phyloP scores from a whole-genome alignment of 2,797 vertebrate species.

The Aselliscus stoliczkanus region DNA sequence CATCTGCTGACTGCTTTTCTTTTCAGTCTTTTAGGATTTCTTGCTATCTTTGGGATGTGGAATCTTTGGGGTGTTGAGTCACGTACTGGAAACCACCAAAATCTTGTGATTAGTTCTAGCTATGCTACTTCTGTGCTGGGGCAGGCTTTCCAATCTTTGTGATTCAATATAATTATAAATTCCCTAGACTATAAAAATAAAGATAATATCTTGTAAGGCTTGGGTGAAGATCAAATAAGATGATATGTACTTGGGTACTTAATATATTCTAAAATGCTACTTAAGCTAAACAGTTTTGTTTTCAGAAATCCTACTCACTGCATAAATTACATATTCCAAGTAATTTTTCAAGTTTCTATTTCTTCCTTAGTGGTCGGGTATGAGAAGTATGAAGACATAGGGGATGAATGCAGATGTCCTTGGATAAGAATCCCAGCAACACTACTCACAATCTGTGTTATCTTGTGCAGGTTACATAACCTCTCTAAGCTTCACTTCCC shows the following conservation, averaged over 20 bases:
- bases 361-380: background rate
- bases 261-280: background rate
- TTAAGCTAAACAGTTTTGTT: background rate
- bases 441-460: fast-evolving
- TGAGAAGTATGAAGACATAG: background rate
- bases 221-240: background rate
- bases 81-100: background rate
- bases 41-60: conserved; percentile 15
- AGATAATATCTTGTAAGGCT: background rate
- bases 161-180: background rate
- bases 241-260: background rate
- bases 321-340: background rate
- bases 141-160: background rate
- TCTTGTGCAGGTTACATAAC: background rate
- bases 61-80: conserved; percentile 29
- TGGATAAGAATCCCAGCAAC: background rate
- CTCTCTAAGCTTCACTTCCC: background rate
- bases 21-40: conserved; percentile 11
- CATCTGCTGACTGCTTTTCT: background rate
- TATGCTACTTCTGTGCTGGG: background rate
- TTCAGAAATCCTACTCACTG: background rate
- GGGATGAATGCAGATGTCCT: background rate
- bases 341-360: background rate
- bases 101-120: conserved; percentile 31
- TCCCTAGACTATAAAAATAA: background rate